These are phyloP conservation scores for Lycophotia porphyrea DNA, from an alignment of 2,888 invertebrate genomes.

Conservation along the genomic window DNA sequence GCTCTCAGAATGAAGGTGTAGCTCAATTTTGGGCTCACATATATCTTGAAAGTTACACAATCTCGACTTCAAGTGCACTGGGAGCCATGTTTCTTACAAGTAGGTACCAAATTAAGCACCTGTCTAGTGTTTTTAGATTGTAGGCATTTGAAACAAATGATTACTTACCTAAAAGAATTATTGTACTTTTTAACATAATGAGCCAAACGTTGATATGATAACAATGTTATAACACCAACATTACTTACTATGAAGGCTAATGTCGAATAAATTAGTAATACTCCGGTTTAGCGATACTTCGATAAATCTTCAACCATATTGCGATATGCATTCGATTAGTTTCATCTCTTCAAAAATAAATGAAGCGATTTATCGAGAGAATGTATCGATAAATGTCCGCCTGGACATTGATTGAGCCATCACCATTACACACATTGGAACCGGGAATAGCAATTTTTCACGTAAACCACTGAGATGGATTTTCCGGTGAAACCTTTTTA, in stretches of 20 bases:
- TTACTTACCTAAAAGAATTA: neutral
- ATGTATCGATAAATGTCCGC: constrained; percentile 48
- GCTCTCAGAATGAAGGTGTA: constrained; percentile 19
- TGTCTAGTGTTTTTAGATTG: neutral
- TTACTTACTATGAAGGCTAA: neutral
- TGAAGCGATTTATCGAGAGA: constrained; percentile 48
- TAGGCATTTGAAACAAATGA: neutral
- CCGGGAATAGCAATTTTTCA: constrained; percentile 47
- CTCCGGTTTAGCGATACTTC: too few relatives aligned
- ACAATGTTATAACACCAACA: neutral
- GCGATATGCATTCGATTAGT: constrained; percentile 23
- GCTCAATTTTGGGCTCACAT: constrained; percentile 38
- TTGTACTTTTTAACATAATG: neutral
- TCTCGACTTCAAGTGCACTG: constrained; percentile 17
- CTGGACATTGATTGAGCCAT: constrained; percentile 57
- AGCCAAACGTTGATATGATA: neutral
- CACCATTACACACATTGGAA: constrained; percentile 48
- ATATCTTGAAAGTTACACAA: constrained; percentile 31
- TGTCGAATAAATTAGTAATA: neutral
- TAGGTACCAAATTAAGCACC: neutral
- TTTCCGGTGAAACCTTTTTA: constrained; percentile 36
- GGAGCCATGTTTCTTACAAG: constrained; percentile 13
- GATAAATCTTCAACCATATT: constrained; percentile 15
- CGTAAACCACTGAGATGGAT: constrained; percentile 29
- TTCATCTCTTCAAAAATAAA: constrained; percentile 39